Evolutionary conservation across 1,140 invertebrate genomes (phyloP).

Genomic region (Zaprionus gabonicus): DNA sequence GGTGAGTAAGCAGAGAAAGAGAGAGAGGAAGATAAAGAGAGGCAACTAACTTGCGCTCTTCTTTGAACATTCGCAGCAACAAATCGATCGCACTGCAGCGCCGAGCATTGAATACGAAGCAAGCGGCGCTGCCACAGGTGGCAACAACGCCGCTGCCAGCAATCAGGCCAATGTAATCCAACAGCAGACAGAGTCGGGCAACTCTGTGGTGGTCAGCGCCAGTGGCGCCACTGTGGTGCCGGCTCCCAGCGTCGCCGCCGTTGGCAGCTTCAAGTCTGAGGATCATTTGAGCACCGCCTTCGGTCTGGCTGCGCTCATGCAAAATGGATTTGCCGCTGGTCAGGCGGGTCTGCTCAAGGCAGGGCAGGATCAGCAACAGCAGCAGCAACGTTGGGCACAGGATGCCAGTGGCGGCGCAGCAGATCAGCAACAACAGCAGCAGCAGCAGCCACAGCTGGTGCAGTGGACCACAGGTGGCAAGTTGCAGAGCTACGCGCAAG

Average conservation of each 20-base stretch:
- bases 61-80: constrained; percentile 57
- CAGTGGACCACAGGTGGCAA: constrained; percentile 80
- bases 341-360: constrained; percentile 77
- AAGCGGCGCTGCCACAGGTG: constrained; percentile 52
- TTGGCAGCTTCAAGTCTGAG: constrained; percentile 86
- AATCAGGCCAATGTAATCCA: constrained; percentile 72
- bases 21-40: not conserved
- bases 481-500: constrained; percentile 73
- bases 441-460: constrained; percentile 69
- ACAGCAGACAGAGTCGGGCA: constrained; percentile 64
- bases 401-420: constrained; percentile 45
- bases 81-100: constrained; percentile 81
- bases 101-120: constrained; percentile 83
- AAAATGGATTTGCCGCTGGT: constrained; percentile 89
- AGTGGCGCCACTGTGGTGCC: constrained; percentile 71
- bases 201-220: constrained; percentile 76
- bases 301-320: constrained; percentile 89
- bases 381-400: constrained; percentile 66
- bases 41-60: not conserved
- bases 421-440: constrained; percentile 52
- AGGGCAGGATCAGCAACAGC: constrained; percentile 38
- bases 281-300: constrained; percentile 89
- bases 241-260: constrained; percentile 60
- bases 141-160: constrained; percentile 63
- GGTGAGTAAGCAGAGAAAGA: constrained; percentile 51